A percentile compares a stretch with the other conserved stretches of the same genome.
Evolutionary conservation across 2,113 vertebrate genomes (phyloP).

Genomic region (Cyprinodon variegatus): DNA sequence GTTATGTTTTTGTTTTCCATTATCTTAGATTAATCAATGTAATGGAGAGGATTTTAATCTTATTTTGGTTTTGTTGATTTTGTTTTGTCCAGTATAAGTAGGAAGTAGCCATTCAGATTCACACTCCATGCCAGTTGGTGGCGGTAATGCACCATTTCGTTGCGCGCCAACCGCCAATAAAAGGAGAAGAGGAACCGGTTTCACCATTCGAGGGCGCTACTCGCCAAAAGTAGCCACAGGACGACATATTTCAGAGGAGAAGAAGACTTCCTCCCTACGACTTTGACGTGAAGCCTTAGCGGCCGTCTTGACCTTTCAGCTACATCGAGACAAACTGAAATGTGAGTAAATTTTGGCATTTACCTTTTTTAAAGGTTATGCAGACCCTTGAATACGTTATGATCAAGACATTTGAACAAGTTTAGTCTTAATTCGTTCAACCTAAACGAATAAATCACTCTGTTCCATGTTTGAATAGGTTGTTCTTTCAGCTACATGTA

Average conservation of each 20-base stretch:
- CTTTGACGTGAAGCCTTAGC: slow-evolving; percentile 56
- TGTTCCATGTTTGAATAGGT: rapidly evolving
- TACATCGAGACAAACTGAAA: slow-evolving; percentile 28
- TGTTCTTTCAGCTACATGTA: background rate
- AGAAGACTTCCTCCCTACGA: slow-evolving; percentile 48
- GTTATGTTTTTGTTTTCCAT: no score
- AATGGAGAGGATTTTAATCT: no score
- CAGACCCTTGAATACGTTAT: no score
- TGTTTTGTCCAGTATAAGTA: no score
- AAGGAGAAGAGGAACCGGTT: no score
- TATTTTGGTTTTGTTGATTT: no score
- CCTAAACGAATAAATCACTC: background rate
- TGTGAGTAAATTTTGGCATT: background rate
- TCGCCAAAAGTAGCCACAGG: rapidly evolving
- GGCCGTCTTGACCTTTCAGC: slow-evolving; percentile 61
- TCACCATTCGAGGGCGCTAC: slow-evolving; percentile 49
- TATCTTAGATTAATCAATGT: no score
- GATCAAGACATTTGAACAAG: rapidly evolving
- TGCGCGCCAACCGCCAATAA: no score
- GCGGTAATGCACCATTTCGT: no score
- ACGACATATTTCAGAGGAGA: background rate
- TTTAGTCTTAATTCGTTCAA: rapidly evolving
- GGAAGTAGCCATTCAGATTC: no score
- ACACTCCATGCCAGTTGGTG: no score
- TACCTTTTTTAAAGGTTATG: rapidly evolving